Percentiles rank a stretch among this genome's conserved stretches.
phyloP scores from a whole-genome alignment of 2,797 vertebrate species.

The Onychomys torridus region DNA sequence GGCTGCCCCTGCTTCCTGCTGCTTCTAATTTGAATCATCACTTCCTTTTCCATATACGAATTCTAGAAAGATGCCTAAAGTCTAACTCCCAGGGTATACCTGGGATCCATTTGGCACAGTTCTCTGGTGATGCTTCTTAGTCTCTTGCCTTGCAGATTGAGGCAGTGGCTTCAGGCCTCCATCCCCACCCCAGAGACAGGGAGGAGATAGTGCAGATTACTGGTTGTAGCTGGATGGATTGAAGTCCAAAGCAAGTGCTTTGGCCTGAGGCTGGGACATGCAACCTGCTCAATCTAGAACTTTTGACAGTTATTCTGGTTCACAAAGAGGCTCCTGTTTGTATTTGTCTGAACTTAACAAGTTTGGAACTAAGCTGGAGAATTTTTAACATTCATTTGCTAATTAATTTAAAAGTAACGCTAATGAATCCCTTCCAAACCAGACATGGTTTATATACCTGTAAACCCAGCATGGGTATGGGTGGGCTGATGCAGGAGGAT shows the following conservation, averaged over 20 bases:
- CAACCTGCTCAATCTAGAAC: neutral
- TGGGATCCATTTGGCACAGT: neutral
- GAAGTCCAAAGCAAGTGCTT: neutral
- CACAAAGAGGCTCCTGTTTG: neutral
- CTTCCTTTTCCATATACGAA: neutral
- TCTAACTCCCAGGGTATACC: rapidly evolving
- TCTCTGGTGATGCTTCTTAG: neutral
- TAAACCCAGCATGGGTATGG: neutral
- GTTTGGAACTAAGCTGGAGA: neutral
- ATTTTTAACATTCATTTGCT: neutral
- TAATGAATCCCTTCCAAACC: neutral
- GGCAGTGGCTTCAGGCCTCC: neutral
- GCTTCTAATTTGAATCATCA: neutral
- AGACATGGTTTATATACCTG: neutral
- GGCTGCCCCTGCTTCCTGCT: neutral
- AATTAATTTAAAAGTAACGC: neutral
- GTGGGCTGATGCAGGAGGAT: neutral
- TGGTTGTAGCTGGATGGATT: neutral
- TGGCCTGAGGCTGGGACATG: neutral
- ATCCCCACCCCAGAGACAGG: too few species aligned
- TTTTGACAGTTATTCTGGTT: neutral
- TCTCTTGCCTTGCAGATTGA: neutral
- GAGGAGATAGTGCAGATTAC: neutral
- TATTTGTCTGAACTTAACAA: neutral
- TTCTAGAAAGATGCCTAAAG: neutral